Evolutionary conservation across 2,113 vertebrate genomes (phyloP).

Genomic region (Brevimyrus niger): DNA sequence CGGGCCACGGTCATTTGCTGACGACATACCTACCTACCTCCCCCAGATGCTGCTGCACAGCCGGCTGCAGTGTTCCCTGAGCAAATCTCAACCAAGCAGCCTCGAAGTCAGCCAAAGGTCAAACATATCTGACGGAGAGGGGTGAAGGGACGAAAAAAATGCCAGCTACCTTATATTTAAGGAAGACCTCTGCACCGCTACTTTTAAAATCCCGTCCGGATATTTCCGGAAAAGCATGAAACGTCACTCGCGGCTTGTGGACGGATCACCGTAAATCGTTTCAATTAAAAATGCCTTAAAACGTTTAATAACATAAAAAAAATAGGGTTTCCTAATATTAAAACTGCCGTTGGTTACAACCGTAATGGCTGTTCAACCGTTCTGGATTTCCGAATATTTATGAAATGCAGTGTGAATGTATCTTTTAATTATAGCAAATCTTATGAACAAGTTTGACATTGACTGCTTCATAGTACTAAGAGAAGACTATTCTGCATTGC

Average conservation of each 20-base stretch:
- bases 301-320: background rate
- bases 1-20: background rate
- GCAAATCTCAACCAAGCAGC: constrained; percentile 20
- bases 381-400: background rate
- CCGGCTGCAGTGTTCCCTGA: background rate
- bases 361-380: background rate
- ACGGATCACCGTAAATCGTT: background rate
- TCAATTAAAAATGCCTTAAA: background rate
- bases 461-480: background rate
- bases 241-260: background rate
- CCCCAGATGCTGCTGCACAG: background rate
- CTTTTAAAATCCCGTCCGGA: background rate
- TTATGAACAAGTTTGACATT: background rate
- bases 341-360: background rate
- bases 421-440: background rate
- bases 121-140: constrained; percentile 29
- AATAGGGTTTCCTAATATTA: background rate
- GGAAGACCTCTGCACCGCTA: background rate
- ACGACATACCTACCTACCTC: background rate
- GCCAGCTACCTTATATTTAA: constrained; percentile 26
- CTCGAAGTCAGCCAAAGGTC: constrained; percentile 42
- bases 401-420: background rate
- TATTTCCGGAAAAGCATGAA: background rate
- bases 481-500: background rate
- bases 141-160: background rate